Conservation (phyloP, 2,797 vertebrate species). For the Ibycter americanus region DNA sequence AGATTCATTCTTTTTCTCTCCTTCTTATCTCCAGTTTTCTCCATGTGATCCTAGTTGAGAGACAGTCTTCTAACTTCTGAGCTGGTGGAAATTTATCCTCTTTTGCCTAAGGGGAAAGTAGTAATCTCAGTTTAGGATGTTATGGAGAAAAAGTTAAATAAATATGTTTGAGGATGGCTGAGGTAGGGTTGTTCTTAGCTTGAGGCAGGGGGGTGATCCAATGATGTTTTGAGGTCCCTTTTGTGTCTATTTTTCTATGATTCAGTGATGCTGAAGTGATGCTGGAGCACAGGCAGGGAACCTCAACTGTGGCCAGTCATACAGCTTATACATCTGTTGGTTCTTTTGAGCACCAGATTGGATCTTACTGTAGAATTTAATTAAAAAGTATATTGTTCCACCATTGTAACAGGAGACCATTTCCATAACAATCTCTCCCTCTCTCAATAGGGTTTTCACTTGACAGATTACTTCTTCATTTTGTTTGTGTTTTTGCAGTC, state of each 20-base stretch:
- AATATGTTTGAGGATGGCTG: background rate
- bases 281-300: background rate
- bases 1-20: background rate
- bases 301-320: no score
- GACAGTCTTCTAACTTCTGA: background rate
- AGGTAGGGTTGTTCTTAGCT: background rate
- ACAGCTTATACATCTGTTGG: background rate
- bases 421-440: background rate
- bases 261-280: background rate
- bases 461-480: background rate
- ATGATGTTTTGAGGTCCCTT: background rate
- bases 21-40: background rate
- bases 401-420: background rate
- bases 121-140: background rate
- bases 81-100: background rate
- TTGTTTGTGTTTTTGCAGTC: background rate
- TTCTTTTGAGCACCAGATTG: background rate
- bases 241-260: background rate
- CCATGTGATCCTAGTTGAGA: background rate
- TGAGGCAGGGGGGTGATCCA: background rate
- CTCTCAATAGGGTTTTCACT: background rate
- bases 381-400: background rate
- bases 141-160: background rate
- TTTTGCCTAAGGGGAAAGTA: background rate
- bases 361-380: background rate